Conservation (phyloP, 2,888 invertebrate species). For the Apodemia hepburni region DNA sequence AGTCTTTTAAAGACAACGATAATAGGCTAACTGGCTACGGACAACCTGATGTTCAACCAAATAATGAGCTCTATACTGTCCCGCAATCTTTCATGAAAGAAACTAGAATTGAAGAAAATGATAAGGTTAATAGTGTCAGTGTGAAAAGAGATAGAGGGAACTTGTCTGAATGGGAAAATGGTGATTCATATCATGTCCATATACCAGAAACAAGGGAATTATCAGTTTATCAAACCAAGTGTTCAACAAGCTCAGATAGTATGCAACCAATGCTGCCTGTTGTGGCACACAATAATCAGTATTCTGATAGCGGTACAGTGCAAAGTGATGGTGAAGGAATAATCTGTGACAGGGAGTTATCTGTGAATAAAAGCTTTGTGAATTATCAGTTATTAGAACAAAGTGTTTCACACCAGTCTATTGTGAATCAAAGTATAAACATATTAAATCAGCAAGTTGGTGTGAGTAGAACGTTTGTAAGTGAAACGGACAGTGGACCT, state of each 20-base stretch:
- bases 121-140: constrained; percentile 37
- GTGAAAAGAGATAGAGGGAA: constrained; percentile 49
- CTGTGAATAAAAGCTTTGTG: constrained; percentile 63
- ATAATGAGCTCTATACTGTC: constrained; percentile 45
- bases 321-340: constrained; percentile 51
- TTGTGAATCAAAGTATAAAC: constrained; percentile 76
- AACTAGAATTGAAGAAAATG: constrained; percentile 41
- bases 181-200: constrained; percentile 54
- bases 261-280: constrained; percentile 57
- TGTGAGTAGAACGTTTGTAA: constrained; percentile 56
- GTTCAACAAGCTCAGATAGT: constrained; percentile 50
- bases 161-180: constrained; percentile 36
- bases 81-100: constrained; percentile 56
- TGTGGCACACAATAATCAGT: constrained; percentile 50
- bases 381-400: constrained; percentile 78
- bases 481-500: constrained; percentile 58
- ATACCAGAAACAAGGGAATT: constrained; percentile 51
- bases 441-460: constrained; percentile 75
- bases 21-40: constrained; percentile 49
- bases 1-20: constrained; percentile 51
- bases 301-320: constrained; percentile 58
- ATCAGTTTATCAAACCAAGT: constrained; percentile 57
- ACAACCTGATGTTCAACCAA: constrained; percentile 44
- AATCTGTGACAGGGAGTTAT: constrained; percentile 58
- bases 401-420: constrained; percentile 73